Base-by-base conservation (phyloP, 2,113 vertebrate species). In the Phycodurus eques region DNA sequence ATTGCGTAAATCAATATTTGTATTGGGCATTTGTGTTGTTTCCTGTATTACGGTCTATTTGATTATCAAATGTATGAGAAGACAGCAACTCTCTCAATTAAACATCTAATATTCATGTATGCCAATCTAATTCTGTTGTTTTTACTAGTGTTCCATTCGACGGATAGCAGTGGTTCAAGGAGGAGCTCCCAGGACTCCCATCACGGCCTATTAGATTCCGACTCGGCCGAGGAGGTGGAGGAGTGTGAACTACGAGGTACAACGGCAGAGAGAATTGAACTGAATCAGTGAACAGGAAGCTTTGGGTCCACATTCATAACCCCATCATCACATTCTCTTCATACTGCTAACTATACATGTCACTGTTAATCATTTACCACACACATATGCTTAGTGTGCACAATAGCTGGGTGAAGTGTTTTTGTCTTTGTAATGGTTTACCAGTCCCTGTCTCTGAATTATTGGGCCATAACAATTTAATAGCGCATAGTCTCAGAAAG, bases 191-290 rank as follows among this genome's bases (percentile, higher is more conserved):
- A 85, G 0, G 95, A 94, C 82, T 99, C 96, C 2, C 84, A 89
- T 70, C 88, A 85, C 64, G 90, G 88, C 22, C 86, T 95, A 39
- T 98, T 97, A 1, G 96, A 98, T 86, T 97, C 95, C 0, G 94
- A 93, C 76, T 98, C 97, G 0, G 90, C 88, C 0, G 96, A 96
- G 67, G 98, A 98, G 49, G 92, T 95, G 86, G 95, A 97, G 71
- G 95, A 98, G 73, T 93, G 93, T 0, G 95, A 96, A 87, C 92
- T 96, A 35, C 92, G 63, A 95, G 96, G 97, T 99, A 94, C 22
- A 12, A 42, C 43, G 12, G 22, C 1, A 42, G 35, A 69, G 5
- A 19, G 1, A 8, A 15, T 54, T n/a, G 33, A 57, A 17, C 13
- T 57, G 39, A 15, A 47, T 5, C 15, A 47, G 13, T 43, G 17